Conservation (phyloP, 2,113 vertebrate species). For the Chiloscyllium plagiosum region DNA sequence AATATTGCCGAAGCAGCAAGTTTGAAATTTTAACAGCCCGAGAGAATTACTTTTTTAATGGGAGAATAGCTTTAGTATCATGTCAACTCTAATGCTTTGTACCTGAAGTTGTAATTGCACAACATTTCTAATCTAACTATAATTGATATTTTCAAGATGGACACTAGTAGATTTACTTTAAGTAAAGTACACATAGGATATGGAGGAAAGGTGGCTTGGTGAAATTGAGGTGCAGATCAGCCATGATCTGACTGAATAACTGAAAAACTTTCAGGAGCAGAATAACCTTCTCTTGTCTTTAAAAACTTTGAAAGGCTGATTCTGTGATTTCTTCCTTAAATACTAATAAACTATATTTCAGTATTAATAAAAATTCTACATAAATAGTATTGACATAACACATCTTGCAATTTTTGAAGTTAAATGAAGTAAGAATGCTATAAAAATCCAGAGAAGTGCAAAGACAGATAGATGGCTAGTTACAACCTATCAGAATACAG, state of each 20-base stretch:
- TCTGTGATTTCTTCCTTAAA: background rate
- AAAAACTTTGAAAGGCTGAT: background rate
- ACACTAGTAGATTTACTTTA: background rate
- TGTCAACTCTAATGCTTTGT: background rate
- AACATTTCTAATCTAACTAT: background rate
- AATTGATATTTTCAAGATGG: background rate
- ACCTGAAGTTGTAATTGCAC: background rate
- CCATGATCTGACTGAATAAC: background rate
- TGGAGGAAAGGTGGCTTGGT: background rate
- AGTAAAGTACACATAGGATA: background rate
- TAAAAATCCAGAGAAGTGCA: background rate
- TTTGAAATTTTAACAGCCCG: background rate
- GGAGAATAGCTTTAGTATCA: background rate
- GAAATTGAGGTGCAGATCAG: background rate
- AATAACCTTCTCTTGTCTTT: background rate
- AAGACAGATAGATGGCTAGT: background rate
- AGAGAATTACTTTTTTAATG: background rate
- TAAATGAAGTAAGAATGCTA: background rate
- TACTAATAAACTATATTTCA: background rate
- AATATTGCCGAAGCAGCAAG: background rate
- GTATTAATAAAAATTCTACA: background rate
- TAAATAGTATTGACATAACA: background rate
- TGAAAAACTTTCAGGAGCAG: background rate
- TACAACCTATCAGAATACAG: background rate
- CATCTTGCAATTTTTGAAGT: background rate